These are phyloP conservation scores for Manis javanica DNA, from an alignment of 2,797 vertebrate genomes.

Conservation along the genomic window DNA sequence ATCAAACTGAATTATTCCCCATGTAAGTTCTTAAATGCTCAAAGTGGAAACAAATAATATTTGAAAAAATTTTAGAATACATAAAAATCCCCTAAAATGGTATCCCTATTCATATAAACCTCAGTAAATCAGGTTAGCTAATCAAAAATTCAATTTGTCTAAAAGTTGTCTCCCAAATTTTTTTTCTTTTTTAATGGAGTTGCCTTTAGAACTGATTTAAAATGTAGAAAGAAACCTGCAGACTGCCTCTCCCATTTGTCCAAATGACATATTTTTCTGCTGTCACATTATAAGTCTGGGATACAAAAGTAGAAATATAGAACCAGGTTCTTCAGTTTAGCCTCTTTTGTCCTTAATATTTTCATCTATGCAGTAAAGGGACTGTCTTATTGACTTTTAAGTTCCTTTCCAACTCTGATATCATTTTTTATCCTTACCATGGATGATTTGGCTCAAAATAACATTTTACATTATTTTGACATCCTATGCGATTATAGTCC, in stretches of 20 bases:
- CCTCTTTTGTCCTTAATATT: conserved; percentile 16
- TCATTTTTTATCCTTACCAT: conserved; percentile 22
- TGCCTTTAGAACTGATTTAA: conserved; percentile 26
- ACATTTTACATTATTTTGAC: conserved; percentile 34
- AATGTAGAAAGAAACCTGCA: not conserved
- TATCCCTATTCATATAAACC: not conserved
- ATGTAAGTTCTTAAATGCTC: not conserved
- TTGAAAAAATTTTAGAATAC: conserved; percentile 30
- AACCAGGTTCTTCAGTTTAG: not conserved
- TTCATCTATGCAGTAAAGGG: not conserved
- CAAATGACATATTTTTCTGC: conserved; percentile 37
- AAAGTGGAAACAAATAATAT: not conserved
- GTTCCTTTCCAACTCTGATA: not conserved
- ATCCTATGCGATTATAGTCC: not conserved
- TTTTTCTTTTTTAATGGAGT: conserved; percentile 22
- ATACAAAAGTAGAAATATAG: conserved; percentile 2
- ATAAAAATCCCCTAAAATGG: not conserved
- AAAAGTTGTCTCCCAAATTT: conserved; percentile 16
- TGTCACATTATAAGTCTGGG: not conserved
- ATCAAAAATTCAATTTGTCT: conserved; percentile 8
- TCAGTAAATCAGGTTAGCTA: not conserved
- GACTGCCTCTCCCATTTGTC: not conserved
- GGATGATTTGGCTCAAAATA: conserved; percentile 36
- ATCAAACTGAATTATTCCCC: conserved; percentile 33
- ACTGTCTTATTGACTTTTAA: conserved; percentile 25